A percentile compares a stretch with the other conserved stretches of the same genome.
phyloP scores from a whole-genome alignment of 2,113 vertebrate genomes.

The Antigone vipio region DNA sequence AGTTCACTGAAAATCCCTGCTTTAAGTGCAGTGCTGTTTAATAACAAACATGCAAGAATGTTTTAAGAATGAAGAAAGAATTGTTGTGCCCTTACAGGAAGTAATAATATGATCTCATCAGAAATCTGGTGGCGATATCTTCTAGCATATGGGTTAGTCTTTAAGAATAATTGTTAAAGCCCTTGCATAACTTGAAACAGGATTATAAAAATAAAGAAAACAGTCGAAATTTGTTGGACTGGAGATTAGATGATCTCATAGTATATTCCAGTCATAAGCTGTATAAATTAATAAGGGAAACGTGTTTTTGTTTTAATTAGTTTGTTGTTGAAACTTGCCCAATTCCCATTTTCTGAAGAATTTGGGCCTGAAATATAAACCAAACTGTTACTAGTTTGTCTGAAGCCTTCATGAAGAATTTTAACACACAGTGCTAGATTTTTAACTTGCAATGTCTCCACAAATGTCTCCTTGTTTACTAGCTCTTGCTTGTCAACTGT shows the following conservation, averaged over 20 bases:
- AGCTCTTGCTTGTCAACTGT: too few species aligned
- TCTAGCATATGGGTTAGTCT: not conserved
- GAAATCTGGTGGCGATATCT: not conserved
- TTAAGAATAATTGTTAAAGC: not conserved
- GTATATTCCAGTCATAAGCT: not conserved
- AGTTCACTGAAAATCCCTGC: not conserved
- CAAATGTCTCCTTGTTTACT: too few species aligned
- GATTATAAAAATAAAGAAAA: not conserved
- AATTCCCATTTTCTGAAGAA: not conserved
- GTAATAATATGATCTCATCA: not conserved
- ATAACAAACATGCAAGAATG: not conserved
- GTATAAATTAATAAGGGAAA: not conserved
- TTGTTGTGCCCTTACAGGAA: not conserved
- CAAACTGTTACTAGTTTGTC: too few species aligned
- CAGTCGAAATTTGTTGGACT: not conserved
- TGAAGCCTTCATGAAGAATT: too few species aligned
- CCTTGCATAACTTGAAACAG: not conserved
- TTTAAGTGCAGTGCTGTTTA: not conserved
- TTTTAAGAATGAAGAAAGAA: not conserved
- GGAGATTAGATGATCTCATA: not conserved
- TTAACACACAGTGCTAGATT: too few species aligned
- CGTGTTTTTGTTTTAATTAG: not conserved
- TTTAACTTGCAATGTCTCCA: too few species aligned
- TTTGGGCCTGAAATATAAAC: too few species aligned
- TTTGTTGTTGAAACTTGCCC: not conserved